Base-by-base conservation (phyloP, 2,113 vertebrate genomes). In the Haliaeetus leucogaster region DNA sequence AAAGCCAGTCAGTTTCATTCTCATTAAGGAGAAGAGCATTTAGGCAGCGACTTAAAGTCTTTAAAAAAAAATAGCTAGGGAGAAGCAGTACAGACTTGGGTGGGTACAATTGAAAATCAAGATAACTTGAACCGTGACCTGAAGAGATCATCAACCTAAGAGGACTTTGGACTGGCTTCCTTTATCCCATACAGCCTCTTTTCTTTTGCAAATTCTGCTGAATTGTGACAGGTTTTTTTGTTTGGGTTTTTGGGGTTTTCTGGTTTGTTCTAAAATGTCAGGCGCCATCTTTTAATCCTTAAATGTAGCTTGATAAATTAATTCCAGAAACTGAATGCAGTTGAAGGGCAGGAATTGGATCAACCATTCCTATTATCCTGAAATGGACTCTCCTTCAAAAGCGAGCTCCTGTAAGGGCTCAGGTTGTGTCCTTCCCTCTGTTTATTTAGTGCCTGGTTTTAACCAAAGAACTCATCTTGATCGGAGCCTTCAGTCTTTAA, bases 81-180 rank as follows among this genome's bases (percentile, higher is more conserved):
- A 95, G 83, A 91, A 91, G 81, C 79, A 93, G 86, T 82, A 88
- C 66, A 19, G 47, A 93, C 86, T 93, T 82, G 95, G 84, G 92
- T 90, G 89, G 90, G 72, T 94, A 97, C 95, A 98, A 97, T 82
- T 97, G 92, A 91, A 98, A 97, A 97, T 97, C 95, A 98, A 97
- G 92, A 95, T 95, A 90, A 96, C 96, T 98, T 98, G 97, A 98
- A 97, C 95, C 93, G 80, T 97, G 94, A 98, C 97, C 94, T 97
- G 94, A 94, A 97, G 94, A 98, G 96, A 97, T 95, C 52, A 83
- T 97, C 95, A 97, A 95, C 96, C 96, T 97, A 97, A 98, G 94
- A 96, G 95, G 95, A 95, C 96, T 97, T 94, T 72, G 93, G 89
- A 55, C 96, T 94, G 74, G 48, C 42, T 89, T 80, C 91, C 92